Percentiles rank a stretch among this genome's conserved stretches.
phyloP scores from a whole-genome alignment of 1,140 invertebrate genomes.

The Drosophila gunungcola region DNA sequence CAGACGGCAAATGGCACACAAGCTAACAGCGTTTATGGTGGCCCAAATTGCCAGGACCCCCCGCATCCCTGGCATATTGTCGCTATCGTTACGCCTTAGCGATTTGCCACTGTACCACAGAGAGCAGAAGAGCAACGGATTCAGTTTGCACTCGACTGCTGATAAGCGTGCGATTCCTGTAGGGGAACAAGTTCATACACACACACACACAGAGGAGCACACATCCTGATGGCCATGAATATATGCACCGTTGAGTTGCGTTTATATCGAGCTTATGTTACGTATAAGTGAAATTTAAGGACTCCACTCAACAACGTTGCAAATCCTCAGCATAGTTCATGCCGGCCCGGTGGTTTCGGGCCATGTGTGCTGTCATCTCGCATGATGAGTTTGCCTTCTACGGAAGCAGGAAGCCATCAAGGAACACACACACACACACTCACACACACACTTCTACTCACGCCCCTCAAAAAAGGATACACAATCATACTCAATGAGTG shows the following conservation, averaged over 20 bases:
- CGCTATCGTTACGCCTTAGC: slow-evolving; percentile 76
- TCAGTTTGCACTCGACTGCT: slow-evolving; percentile 82
- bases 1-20: slow-evolving; percentile 78
- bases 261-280: slow-evolving; percentile 81
- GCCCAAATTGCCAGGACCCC: slow-evolving; percentile 55
- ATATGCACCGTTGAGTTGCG: slow-evolving; percentile 77
- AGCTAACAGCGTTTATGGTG: slow-evolving; percentile 77
- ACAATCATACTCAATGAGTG: slow-evolving; percentile 38
- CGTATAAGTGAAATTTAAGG: slow-evolving; percentile 83
- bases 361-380: slow-evolving; percentile 51
- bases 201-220: slow-evolving; percentile 14
- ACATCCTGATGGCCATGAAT: slow-evolving; percentile 71
- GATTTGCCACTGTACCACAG: slow-evolving; percentile 71
- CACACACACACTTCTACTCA: slow-evolving; percentile 16
- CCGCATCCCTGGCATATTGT: slow-evolving; percentile 55
- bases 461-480: slow-evolving; percentile 16
- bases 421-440: slow-evolving; percentile 32
- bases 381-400: slow-evolving; percentile 74
- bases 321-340: slow-evolving; percentile 75
- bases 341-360: slow-evolving; percentile 8
- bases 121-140: slow-evolving; percentile 62
- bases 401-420: slow-evolving; percentile 80
- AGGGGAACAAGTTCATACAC: slow-evolving; percentile 32
- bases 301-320: slow-evolving; percentile 70
- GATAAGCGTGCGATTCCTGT: slow-evolving; percentile 78